Base-by-base conservation (phyloP, 2,888 invertebrate species). In the Drosophila infuscata region DNA sequence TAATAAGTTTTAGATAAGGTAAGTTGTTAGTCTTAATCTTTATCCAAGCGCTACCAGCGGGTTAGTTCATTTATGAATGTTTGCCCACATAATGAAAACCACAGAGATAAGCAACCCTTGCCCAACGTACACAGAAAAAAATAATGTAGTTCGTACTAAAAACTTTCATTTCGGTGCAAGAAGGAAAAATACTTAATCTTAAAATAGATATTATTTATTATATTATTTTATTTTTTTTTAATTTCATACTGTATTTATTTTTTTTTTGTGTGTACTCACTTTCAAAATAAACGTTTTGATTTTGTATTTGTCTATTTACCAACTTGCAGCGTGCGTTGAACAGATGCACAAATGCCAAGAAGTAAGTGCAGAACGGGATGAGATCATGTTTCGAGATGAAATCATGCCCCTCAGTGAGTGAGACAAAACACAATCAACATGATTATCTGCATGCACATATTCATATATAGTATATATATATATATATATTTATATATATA, bases 361-460 rank as follows among this genome's bases (percentile, higher is more conserved):
- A 11, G 15, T 9, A n/a, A 29, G 25, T 38, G 62, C 41, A 36
- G 43, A 53, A 56, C 56, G 76, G 48, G 38, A 73, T 70, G 72
- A 88, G 87, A 84, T 84, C 87, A 81, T 79, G 52, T 88, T 84
- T 83, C 76, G 17, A 46, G 11, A 56, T 32, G 56, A 29, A 62
- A 52, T 46, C 38, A n/a, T 29, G 66, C 7, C 43, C 6, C 25
- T 25, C 54, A 33, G 9, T 33, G 41, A 53, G 41, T 29, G 63
- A 64, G 57, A 46, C 36, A 33, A 46, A 58, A 56, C 33, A 75
- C 57, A 71, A 66, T 62, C 60, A 68, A 63, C 57, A 49, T 71
- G 76, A 77, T 75, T 82, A 85, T 80, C 78, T 73, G 59, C 69
- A 69, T 52, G 52, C 15, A 32, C 33, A 20, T 51, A 60, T 62